Evolutionary conservation across 2,113 vertebrate species (phyloP).

Genomic region (Bubo bubo): DNA sequence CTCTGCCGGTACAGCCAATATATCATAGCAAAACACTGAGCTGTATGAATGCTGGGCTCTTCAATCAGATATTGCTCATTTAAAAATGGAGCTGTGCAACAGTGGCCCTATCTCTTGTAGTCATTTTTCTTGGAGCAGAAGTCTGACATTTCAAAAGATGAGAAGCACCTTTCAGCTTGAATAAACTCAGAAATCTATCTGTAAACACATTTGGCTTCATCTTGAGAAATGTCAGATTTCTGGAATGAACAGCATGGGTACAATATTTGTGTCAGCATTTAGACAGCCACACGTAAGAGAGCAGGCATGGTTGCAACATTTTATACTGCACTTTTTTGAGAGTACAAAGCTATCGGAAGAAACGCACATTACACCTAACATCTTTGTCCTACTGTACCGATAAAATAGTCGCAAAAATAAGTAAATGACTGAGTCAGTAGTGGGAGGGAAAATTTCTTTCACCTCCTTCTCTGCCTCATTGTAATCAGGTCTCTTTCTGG

Average conservation of each 20-base stretch:
- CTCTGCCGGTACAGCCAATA: neutral
- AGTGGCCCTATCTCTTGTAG: slow-evolving; percentile 29
- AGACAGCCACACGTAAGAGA: neutral
- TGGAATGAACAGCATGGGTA: slow-evolving; percentile 23
- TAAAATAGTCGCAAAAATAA: neutral
- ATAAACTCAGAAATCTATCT: slow-evolving; percentile 56
- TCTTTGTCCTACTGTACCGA: neutral
- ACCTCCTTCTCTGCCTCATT: neutral
- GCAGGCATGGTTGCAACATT: neutral
- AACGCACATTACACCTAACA: neutral
- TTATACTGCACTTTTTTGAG: neutral
- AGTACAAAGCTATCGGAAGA: neutral
- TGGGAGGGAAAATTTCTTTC: neutral
- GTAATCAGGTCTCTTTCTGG: neutral
- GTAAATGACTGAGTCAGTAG: neutral
- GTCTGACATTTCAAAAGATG: slow-evolving; percentile 65
- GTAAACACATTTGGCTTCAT: slow-evolving; percentile 65
- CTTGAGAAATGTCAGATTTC: slow-evolving; percentile 63
- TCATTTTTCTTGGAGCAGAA: slow-evolving; percentile 51
- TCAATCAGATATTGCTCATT: slow-evolving; percentile 43
- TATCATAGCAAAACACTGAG: neutral
- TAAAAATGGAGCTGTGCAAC: slow-evolving; percentile 56
- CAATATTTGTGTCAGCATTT: slow-evolving; percentile 7
- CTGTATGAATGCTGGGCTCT: neutral
- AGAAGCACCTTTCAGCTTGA: slow-evolving; percentile 68